A percentile compares a stretch with the other conserved stretches of the same genome.
phyloP scores from a whole-genome alignment of 2,797 vertebrate genomes.

The Microctenopoma stevenorrisi region DNA sequence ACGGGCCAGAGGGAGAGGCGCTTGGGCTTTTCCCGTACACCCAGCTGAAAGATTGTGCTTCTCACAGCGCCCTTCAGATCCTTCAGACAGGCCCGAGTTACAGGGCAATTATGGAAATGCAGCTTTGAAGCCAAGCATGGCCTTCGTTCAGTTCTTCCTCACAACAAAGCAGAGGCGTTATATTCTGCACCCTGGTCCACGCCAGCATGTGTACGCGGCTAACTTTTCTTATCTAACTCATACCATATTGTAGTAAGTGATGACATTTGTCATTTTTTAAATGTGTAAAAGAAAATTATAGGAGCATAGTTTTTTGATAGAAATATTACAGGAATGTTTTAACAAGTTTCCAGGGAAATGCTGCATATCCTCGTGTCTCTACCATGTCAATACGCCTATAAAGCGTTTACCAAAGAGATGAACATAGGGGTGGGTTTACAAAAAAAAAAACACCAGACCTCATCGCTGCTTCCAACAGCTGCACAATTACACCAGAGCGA shows the following conservation, averaged over 20 bases:
- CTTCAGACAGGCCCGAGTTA: conserved; percentile 90
- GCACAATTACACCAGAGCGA: conserved; percentile 67
- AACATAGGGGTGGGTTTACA: conserved; percentile 51
- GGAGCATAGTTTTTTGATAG: not conserved
- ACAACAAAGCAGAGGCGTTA: conserved; percentile 85
- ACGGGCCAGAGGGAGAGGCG: conserved; percentile 80
- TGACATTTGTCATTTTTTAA: conserved; percentile 40
- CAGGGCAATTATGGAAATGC: conserved; percentile 99
- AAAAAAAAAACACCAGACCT: conserved; percentile 24
- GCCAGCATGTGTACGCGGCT: conserved; percentile 31
- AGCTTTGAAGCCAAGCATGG: conserved; percentile 92
- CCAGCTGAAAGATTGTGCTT: conserved; percentile 94
- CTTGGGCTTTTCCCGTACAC: conserved; percentile 90
- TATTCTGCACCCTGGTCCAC: conserved; percentile 60
- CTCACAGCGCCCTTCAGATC: conserved; percentile 87
- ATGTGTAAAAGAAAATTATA: conserved; percentile 24
- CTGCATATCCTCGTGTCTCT: conserved; percentile 17
- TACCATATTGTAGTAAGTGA: conserved; percentile 16
- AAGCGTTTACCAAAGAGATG: conserved; percentile 56
- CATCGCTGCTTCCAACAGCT: conserved; percentile 66
- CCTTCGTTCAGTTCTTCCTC: conserved; percentile 86
- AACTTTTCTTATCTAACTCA: conserved; percentile 40
- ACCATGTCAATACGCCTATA: conserved; percentile 33
- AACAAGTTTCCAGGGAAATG: conserved; percentile 22
- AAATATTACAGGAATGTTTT: conserved; percentile 19